Base-by-base conservation (phyloP, 2,113 vertebrate genomes). In the Zeus faber region DNA sequence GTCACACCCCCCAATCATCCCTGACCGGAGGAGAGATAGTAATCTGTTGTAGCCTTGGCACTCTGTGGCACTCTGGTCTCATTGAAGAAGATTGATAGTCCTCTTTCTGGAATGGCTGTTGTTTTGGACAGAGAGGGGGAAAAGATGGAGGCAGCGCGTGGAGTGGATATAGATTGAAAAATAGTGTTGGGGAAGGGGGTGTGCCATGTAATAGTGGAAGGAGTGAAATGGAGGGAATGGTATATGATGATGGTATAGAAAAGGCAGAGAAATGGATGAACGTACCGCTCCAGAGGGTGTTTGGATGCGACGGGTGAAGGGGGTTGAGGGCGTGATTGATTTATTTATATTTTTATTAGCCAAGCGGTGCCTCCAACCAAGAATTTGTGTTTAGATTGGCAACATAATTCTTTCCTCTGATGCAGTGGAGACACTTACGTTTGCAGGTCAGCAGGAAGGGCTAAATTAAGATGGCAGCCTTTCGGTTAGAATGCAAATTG, bases 41-140 rank as follows among this genome's bases (percentile, higher is more conserved):
- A 79, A 87, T 84, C 78, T 61, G 62, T 62, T 60, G 61, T 64
- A 76, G 80, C 81, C 80, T 80, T 72, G 78, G 78, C 65, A 74
- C 70, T 81, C 67, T 46, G 65, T 58, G 26, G 62, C 72, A 72
- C 71, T 79, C 20, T 14, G 63, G 49, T 66, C 74, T 77, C 72
- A 62, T 77, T 85, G 80, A 82, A 72, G 67, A 74, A 82, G 83
- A 87, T 85, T 81, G 80, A 87, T 85, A 76, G 77, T 49, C 76
- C 80, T 76, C 65, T 70, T 71, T 68, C 46, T 64, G 56, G 58
- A 78, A 74, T 65, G 72, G 74, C 67, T 67, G 79, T 77, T 84
- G 74, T 83, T 81, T 70, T 80, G 81, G 74, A 74, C 58, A 64
- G 62, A 64, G 58, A 56, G 65, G 10, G 62, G 66, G 27, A 59